Conservation (phyloP, 1,140 invertebrate species). For the Drosophila bipectinata region DNA sequence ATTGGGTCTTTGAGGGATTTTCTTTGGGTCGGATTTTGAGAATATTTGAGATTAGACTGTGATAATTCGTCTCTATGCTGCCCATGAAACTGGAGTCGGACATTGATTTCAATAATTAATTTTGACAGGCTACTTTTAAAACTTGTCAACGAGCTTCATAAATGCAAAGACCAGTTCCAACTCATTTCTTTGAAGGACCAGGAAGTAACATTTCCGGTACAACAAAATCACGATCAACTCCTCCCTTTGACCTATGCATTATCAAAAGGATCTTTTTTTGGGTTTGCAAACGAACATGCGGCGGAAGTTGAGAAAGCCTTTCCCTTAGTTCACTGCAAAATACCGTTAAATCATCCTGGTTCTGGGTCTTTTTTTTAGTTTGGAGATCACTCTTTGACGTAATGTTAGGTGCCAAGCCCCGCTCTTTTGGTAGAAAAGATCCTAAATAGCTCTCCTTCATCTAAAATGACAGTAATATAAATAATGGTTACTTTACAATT, state of each 20-base stretch:
- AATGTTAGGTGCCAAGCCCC: no score
- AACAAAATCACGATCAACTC: background rate
- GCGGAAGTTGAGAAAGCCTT: background rate
- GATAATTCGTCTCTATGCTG: constrained; percentile 11
- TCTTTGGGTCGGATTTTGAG: background rate
- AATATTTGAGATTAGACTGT: constrained; percentile 6
- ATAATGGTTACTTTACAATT: background rate
- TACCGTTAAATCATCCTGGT: constrained; percentile 3
- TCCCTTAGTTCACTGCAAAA: constrained; percentile 13
- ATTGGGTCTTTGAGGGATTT: no score
- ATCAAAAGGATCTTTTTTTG: constrained; percentile 17
- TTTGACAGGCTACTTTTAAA: background rate
- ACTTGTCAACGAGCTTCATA: background rate
- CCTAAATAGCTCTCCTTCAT: no score
- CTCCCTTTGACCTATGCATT: background rate
- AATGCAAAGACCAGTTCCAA: background rate
- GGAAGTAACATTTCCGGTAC: background rate
- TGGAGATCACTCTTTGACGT: no score
- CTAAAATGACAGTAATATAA: no score
- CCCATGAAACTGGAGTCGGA: constrained; percentile 9
- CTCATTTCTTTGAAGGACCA: background rate
- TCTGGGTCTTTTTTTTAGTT: no score
- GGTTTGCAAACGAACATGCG: background rate
- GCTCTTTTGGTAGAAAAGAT: no score
- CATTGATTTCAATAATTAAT: constrained; percentile 6